A percentile compares a stretch with the other conserved stretches of the same genome.
phyloP scores from a whole-genome alignment of 2,888 invertebrate genomes.

The Agonopterix heracliana region DNA sequence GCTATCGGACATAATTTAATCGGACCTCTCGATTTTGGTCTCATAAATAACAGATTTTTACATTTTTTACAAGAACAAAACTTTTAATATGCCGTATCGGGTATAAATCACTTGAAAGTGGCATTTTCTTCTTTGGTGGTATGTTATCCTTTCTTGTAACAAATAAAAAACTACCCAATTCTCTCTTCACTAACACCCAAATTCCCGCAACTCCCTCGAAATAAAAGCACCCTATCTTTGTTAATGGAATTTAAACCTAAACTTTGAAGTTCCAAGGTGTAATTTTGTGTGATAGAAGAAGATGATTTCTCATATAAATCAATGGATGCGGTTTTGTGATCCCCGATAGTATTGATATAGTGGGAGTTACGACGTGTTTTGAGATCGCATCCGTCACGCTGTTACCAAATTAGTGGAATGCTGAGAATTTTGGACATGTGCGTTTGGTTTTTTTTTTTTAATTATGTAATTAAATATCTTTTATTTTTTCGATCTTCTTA shows the following conservation, averaged over 20 bases:
- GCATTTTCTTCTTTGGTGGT: conserved; percentile 70
- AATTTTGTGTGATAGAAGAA: conserved; percentile 9
- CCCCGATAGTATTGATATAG: conserved; percentile 45
- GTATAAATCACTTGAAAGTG: conserved; percentile 71
- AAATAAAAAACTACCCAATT: conserved; percentile 15
- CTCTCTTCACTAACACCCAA: conserved; percentile 4
- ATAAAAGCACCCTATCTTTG: neutral
- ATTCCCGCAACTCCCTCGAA: conserved; percentile 8
- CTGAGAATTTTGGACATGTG: no score
- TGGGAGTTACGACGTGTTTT: conserved; percentile 31
- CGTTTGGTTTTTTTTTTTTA: no score
- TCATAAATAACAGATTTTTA: conserved; percentile 74
- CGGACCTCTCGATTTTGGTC: conserved; percentile 70
- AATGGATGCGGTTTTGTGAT: conserved; percentile 25
- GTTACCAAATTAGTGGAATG: conserved; percentile 10
- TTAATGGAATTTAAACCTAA: neutral
- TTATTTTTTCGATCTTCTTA: no score
- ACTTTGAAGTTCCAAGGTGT: conserved; percentile 9
- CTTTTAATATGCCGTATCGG: conserved; percentile 71
- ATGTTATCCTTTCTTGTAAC: conserved; percentile 14
- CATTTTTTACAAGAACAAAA: conserved; percentile 69
- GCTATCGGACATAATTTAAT: conserved; percentile 63
- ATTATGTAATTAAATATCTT: no score
- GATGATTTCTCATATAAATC: conserved; percentile 53
- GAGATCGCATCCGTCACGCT: conserved; percentile 31